Conservation (phyloP, 2,797 vertebrate species). For the Anguilla pacifica region DNA sequence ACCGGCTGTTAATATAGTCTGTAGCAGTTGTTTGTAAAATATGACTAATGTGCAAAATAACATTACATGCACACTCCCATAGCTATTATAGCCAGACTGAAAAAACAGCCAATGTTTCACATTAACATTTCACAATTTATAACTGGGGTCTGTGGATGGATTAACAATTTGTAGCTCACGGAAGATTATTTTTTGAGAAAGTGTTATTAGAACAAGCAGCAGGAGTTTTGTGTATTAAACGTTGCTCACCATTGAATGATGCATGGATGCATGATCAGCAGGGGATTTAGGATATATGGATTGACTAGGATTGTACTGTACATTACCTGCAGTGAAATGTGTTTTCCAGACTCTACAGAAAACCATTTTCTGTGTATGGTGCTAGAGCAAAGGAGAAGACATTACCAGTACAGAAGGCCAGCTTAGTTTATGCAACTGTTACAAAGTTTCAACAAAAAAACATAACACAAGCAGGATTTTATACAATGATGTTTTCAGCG, state of each 20-base stretch:
- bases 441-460: slow-evolving; percentile 58
- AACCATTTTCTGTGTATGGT: neutral
- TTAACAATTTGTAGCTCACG: neutral
- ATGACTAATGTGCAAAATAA: neutral
- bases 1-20: too few relatives aligned
- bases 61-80: neutral
- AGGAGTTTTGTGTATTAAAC: neutral
- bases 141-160: neutral
- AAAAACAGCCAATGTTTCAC: neutral
- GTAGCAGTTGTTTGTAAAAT: neutral
- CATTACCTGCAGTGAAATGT: neutral
- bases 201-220: neutral
- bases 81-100: neutral
- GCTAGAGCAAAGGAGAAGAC: neutral
- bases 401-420: slow-evolving; percentile 14
- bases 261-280: neutral
- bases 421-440: slow-evolving; percentile 2
- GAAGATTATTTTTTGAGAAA: neutral
- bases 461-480: slow-evolving; percentile 67
- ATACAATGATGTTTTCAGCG: slow-evolving; percentile 79
- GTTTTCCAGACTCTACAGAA: neutral
- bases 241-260: neutral
- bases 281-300: neutral
- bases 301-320: neutral
- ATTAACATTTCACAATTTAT: neutral